Evolutionary conservation across 2,797 vertebrate genomes (phyloP).

Genomic region (Parambassis ranga): DNA sequence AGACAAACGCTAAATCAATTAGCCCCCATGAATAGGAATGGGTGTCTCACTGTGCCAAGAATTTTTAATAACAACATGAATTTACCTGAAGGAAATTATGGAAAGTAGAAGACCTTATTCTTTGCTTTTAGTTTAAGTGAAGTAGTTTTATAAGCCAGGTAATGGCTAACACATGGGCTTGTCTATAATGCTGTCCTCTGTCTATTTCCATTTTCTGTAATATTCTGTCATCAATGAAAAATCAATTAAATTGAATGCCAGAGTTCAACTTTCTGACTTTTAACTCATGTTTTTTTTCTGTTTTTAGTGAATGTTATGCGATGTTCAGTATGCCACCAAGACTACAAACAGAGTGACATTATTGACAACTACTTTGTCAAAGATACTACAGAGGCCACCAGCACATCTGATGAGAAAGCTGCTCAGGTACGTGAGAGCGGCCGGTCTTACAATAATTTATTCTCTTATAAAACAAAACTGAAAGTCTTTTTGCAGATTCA

Average conservation of each 20-base stretch:
- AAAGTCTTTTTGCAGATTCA: too few relatives aligned
- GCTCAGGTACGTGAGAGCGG: conserved; percentile 82
- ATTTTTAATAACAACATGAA: conserved; percentile 44
- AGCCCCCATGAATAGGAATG: conserved; percentile 11
- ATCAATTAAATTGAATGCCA: not conserved
- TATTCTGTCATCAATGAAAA: not conserved
- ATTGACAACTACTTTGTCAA: conserved; percentile 99
- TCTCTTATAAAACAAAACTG: too few relatives aligned
- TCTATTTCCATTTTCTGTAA: not conserved
- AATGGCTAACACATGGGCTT: not conserved
- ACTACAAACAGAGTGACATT: conserved; percentile 96
- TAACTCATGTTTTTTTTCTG: not conserved
- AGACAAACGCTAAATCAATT: conserved; percentile 50
- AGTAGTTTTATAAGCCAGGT: not conserved
- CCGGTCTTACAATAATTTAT: too few relatives aligned
- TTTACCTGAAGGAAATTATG: conserved; percentile 44
- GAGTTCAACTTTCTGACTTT: not conserved
- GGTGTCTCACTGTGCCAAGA: conserved; percentile 12
- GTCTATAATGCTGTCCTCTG: not conserved
- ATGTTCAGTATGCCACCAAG: conserved; percentile 93
- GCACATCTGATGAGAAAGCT: conserved; percentile 90
- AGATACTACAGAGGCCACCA: conserved; percentile 90
- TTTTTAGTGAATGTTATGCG: conserved; percentile 92
- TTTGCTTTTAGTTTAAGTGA: conserved; percentile 9
- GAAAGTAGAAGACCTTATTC: conserved; percentile 17